phyloP scores from a whole-genome alignment of 2,113 vertebrate genomes.

The Perca fluviatilis region DNA sequence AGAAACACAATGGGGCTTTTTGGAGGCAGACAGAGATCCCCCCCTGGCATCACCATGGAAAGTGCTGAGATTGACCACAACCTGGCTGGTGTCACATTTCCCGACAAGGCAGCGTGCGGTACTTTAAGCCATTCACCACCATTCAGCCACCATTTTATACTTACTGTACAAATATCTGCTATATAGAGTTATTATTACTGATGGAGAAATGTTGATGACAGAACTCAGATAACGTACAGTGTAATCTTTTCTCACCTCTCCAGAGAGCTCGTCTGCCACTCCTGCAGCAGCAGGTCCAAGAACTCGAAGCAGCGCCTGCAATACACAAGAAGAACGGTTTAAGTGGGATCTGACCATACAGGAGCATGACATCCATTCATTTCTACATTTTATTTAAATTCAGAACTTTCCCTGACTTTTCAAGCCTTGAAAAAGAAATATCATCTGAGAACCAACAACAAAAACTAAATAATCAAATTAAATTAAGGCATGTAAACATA shows the following conservation, averaged over 20 bases:
- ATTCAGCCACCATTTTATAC: neutral
- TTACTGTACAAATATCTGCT: neutral
- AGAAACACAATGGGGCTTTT: conserved; percentile 51
- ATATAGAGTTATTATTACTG: no score
- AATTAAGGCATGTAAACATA: no score
- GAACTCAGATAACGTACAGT: no score
- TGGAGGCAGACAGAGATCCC: conserved; percentile 39
- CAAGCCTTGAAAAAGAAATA: no score
- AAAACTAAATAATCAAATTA: no score
- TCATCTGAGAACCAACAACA: no score
- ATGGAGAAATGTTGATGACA: no score
- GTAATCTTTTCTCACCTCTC: conserved; percentile 87
- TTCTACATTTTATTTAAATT: no score
- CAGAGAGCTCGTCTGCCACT: conserved; percentile 92
- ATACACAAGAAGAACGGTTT: neutral
- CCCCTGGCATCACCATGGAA: conserved; percentile 60
- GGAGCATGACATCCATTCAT: no score
- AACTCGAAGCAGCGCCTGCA: conserved; percentile 94
- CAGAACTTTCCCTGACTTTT: no score
- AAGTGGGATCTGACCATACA: no score
- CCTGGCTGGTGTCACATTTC: conserved; percentile 50
- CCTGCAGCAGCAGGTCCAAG: conserved; percentile 91
- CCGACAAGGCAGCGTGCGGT: neutral
- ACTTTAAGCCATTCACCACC: neutral
- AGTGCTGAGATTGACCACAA: conserved; percentile 27